Base-by-base conservation (phyloP, 2,113 vertebrate species). In the Puffinus mauretanicus region DNA sequence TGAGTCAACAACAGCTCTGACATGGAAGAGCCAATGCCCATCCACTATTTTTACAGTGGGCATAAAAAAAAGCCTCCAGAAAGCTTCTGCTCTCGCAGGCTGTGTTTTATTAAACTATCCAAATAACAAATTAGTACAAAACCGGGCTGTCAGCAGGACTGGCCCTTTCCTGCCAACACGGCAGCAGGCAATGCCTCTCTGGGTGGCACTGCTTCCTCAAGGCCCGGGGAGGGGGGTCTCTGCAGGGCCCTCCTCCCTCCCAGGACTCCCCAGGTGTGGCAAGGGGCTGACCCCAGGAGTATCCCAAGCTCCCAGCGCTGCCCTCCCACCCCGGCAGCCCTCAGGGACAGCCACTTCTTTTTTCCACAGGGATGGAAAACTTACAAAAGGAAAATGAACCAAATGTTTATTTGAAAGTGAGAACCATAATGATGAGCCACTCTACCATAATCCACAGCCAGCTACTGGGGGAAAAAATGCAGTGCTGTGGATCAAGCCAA, bases 131-230 rank as follows among this genome's bases (percentile, higher is more conserved):
- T 17, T 6, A 38, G 46, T 19, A 27, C 16, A 8, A 58, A 46
- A 8, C 3, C 6, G 10, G 24, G 26, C 17, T 20, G 9, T 58
- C 36, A 42, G n/a, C 46, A 61, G 75, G n/a, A 17, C 0, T 0
- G 44, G 4, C 26, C 27, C 19, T 38, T 72, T 11, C n/a, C 65
- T 51, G n/a, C 46, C 16, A 8, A 1, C 10, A 7, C 2, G 2
- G 11, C 16, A 7, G n/a, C 25, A 13, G 0, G 0, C 2, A 2
- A 11, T 11, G 16, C 61, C 29, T 25, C 29, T 52, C 34, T 11
- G 34, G n/a, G 25, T 3, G 1, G 10, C 26, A 1, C 22, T 25
- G 46, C 30, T 82, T 52, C 64, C 44, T n/a, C 29, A 11, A 13
- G 44, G 70, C 49, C 10, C 24, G 30, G 15, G 16, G 14, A 67